Evolutionary conservation across 2,888 invertebrate species (phyloP), one percentile per base, ranked within the genome.

Genomic region (Actias luna): DNA sequence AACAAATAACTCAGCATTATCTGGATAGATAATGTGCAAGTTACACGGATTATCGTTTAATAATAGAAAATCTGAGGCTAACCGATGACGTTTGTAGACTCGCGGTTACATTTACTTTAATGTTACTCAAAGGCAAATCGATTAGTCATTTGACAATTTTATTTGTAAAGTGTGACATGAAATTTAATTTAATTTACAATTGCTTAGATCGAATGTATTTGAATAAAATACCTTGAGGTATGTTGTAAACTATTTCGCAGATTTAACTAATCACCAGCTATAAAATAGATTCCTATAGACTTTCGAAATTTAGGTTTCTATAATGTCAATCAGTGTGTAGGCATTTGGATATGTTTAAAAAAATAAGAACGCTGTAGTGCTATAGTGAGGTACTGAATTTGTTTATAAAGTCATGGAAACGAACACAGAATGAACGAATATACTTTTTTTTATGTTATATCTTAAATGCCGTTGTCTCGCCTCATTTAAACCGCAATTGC

Each of bases 1-100:
- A 71, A 79, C 25, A 42, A 59, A 42, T 29, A 42, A 2, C 18
- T 63, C n/a, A 52, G 52, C 31, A 39, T 55, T 39, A 59, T n/a
- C n/a, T n/a, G n/a, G 39, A 55, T 55, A 52, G 63, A 63, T 63
- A 50, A 59, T 39, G 52, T 52, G 35, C 59, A 39, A 59, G 63
- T 58, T 63, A 55, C 39, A 59, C 39, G n/a, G 55, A 35, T 59
- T 59, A 63, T 63, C 59, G 59, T 39, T 59, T 33, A 16, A 55
- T 27, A 55, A 16, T 8, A 29, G 52, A 52, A 42, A 25, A 3
- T 52, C 27, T 27, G 27, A 25, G 52, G 12, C 52, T 52, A 27
- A 55, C 7, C n/a, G 14, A 0, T 25, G 46, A 50, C 25, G 46
- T 50, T 55, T 29, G n/a, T n/a, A 27, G 29, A 8, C 29, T 29